Conservation (phyloP, 64 coral and sea anemone species). For the Anthopleura sola region DNA sequence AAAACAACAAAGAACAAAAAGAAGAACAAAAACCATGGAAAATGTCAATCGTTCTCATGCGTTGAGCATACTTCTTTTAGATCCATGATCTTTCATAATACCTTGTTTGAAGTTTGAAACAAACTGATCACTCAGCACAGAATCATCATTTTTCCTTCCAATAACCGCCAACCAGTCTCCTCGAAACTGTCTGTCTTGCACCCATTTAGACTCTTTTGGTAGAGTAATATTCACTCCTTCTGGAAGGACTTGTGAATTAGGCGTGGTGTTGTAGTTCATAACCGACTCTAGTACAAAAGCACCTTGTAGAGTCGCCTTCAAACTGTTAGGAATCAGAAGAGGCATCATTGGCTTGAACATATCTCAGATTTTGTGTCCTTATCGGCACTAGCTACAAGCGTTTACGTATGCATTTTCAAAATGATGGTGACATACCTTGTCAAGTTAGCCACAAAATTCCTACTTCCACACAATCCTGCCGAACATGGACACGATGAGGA, state of each 20-base stretch:
- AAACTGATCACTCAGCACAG: neutral
- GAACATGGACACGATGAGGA: neutral
- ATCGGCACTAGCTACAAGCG: too few species aligned
- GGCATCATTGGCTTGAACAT: too few species aligned
- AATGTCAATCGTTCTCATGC: too few species aligned
- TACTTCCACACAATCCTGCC: slow-evolving; percentile 24
- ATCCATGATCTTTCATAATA: neutral
- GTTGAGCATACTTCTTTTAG: too few species aligned
- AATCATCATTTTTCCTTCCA: slow-evolving; percentile 20
- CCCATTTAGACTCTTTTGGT: neutral
- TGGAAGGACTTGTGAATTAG: slow-evolving; percentile 45
- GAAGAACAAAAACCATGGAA: too few species aligned
- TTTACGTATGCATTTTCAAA: too few species aligned
- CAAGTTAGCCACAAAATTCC: slow-evolving; percentile 44
- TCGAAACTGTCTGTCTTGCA: neutral
- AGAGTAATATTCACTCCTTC: fast-evolving
- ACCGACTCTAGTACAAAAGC: slow-evolving; percentile 55
- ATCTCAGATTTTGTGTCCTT: too few species aligned
- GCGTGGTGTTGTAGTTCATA: slow-evolving; percentile 77
- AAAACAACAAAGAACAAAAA: too few species aligned
- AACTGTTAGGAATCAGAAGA: too few species aligned
- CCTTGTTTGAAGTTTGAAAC: neutral
- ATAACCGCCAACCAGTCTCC: slow-evolving; percentile 68
- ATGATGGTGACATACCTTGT: too few species aligned
- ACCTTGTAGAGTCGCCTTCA: slow-evolving; percentile 26